A percentile compares a stretch with the other conserved stretches of the same genome.
Conservation (phyloP, 2,113 vertebrate genomes). For the Podiceps cristatus region DNA sequence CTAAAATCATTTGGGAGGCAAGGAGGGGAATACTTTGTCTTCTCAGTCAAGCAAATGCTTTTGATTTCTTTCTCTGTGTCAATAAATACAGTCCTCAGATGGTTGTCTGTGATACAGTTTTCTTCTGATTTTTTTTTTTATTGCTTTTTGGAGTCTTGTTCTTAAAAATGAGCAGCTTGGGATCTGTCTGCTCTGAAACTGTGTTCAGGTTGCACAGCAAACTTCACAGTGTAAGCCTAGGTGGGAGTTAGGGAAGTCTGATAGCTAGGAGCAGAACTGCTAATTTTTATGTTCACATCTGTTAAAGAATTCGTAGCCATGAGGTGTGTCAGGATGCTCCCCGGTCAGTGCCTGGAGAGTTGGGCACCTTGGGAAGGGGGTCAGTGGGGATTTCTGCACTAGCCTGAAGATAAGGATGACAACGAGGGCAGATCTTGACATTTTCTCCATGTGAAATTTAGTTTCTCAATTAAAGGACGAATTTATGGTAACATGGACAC, state of each 20-base stretch:
- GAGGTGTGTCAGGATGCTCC: background rate
- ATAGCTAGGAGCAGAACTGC: background rate
- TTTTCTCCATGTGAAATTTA: background rate
- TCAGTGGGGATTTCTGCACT: background rate
- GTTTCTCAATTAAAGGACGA: background rate
- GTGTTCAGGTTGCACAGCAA: background rate
- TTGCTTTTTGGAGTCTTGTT: background rate
- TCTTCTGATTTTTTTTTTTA: background rate
- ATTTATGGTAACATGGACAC: background rate
- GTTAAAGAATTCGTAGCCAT: background rate
- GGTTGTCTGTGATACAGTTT: background rate
- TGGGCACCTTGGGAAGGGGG: rapidly evolving
- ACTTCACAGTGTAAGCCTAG: background rate
- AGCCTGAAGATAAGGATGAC: background rate
- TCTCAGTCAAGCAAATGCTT: background rate
- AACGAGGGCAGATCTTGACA: background rate
- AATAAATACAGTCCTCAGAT: background rate
- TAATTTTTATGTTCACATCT: background rate
- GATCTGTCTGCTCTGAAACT: background rate
- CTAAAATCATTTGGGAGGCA: background rate
- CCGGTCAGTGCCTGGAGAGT: background rate
- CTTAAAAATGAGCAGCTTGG: background rate
- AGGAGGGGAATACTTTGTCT: background rate
- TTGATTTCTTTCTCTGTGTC: background rate
- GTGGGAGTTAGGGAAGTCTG: background rate